Evolutionary conservation across 1,140 invertebrate genomes (phyloP).

Genomic region (Penaeus vannamei): DNA sequence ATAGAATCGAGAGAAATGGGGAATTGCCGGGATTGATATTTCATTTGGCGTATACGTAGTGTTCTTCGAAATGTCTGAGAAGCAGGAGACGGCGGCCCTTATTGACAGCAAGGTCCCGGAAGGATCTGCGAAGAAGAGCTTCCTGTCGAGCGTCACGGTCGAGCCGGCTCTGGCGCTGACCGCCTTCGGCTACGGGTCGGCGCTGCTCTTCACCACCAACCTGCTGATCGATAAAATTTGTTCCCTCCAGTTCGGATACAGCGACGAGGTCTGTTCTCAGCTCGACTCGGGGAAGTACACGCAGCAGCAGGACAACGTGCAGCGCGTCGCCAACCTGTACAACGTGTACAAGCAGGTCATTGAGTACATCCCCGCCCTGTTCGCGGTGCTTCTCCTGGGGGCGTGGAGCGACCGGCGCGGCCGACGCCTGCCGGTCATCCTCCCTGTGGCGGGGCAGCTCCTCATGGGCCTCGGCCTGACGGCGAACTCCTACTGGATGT

Average conservation of each 20-base stretch:
- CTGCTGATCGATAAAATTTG: background rate
- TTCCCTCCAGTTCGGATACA: background rate
- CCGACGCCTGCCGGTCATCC: background rate
- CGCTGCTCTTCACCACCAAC: background rate
- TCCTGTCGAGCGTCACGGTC: background rate
- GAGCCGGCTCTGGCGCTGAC: background rate
- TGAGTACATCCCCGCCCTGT: background rate
- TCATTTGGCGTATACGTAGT: too few relatives aligned
- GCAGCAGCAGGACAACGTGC: background rate
- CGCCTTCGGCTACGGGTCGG: background rate
- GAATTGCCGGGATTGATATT: too few relatives aligned
- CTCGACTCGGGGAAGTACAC: background rate
- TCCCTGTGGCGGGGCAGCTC: background rate
- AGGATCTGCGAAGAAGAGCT: too few relatives aligned
- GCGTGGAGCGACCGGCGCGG: conserved; percentile 6
- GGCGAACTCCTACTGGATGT: conserved; percentile 7
- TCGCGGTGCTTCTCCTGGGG: background rate
- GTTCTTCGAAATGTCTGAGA: too few relatives aligned
- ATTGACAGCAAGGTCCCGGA: too few relatives aligned
- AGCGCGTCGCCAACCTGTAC: background rate
- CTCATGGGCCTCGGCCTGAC: background rate
- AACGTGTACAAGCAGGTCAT: background rate
- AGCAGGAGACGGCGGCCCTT: too few relatives aligned
- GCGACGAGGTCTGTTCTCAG: background rate
- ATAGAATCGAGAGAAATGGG: too few relatives aligned